Evolutionary conservation across 2,888 invertebrate genomes (phyloP), one percentile per base, ranked within the genome.

Genomic region (Dioctria linearis): DNA sequence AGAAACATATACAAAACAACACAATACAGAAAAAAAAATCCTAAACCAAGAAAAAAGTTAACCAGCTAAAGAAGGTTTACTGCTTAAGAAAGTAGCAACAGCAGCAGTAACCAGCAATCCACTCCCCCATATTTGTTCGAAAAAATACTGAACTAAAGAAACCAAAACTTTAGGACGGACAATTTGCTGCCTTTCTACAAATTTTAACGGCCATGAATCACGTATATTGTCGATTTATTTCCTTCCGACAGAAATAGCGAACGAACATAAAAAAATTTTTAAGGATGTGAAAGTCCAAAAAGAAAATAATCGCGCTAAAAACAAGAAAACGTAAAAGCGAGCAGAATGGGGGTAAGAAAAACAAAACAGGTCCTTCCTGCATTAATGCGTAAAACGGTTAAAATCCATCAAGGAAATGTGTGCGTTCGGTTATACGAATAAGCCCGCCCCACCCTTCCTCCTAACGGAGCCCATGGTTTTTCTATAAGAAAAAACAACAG

Each of bases 201-300:
- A 81, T 82, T 83, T 83, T 83, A 83, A 83, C 83, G 82, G 82
- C 82, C 80, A 83, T 83, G 83, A 83, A 83, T 83, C 83, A 83
- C 83, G 83, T 83, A 83, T 82, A 82, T 83, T 82, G 83, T 83
- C 83, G 83, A 83, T 83, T 83, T 83, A 83, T 82, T 82, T 83
- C 71, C 80, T 79, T 65, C 76, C 76, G 61, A 46, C 51, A 59
- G 59, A 76, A 67, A 73, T 66, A 75, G 66, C 46, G 63, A 46
- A 63, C 57, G 63, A 76, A 76, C 76, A 76, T 76, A 76, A 76
- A 59, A 25, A 75, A 63, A 46, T 61, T 76, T 63, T 63, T 61
- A 76, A 76, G 61, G 63, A 76, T 63, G 63, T 63, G 63, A 46
- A 61, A 63, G 76, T 63, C 76, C 76, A 76, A 71, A 75, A 75